Evolutionary conservation across 2,797 vertebrate genomes (phyloP).

Genomic region (Ctenochaetus hawaiiensis): DNA sequence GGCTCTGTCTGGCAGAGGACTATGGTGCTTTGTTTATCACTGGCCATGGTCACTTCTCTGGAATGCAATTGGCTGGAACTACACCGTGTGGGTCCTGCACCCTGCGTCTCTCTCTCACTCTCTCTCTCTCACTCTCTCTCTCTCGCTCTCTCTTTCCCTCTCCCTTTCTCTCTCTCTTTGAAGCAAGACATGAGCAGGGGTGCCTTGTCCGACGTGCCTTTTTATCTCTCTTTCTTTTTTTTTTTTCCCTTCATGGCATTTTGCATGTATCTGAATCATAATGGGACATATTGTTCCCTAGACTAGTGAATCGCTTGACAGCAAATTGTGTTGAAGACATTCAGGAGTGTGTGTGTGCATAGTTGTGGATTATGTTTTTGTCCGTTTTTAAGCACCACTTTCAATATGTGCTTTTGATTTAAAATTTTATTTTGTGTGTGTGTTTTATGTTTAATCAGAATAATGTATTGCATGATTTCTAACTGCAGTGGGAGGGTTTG

Average conservation of each 20-base stretch:
- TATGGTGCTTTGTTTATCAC: constrained; percentile 88
- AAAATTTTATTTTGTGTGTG: constrained; percentile 1
- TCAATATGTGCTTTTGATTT: constrained; percentile 16
- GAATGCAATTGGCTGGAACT: constrained; percentile 91
- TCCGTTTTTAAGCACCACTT: constrained; percentile 42
- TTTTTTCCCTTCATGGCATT: constrained; percentile 47
- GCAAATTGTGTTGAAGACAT: constrained; percentile 52
- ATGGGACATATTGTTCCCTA: constrained; percentile 78
- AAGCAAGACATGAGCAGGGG: constrained; percentile 83
- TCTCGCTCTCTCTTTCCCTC: constrained; percentile 56
- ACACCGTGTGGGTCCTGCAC: constrained; percentile 88
- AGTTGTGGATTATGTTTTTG: constrained; percentile 51
- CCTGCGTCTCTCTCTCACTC: constrained; percentile 73
- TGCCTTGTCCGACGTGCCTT: constrained; percentile 79
- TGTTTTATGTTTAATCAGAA: constrained; percentile 18
- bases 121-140: constrained; percentile 59
- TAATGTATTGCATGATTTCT: constrained; percentile 33
- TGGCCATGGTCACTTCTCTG: constrained; percentile 89
- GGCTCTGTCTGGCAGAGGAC: constrained; percentile 83
- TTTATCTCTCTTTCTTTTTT: constrained; percentile 61
- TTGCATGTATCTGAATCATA: constrained; percentile 83
- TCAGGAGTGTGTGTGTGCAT: constrained; percentile 55
- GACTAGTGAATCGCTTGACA: constrained; percentile 65
- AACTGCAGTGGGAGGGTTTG: constrained; percentile 20
- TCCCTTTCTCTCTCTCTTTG: constrained; percentile 70